These are phyloP conservation scores for Mythimna ferrago DNA, from an alignment of 2,888 invertebrate genomes.

Conservation along the genomic window DNA sequence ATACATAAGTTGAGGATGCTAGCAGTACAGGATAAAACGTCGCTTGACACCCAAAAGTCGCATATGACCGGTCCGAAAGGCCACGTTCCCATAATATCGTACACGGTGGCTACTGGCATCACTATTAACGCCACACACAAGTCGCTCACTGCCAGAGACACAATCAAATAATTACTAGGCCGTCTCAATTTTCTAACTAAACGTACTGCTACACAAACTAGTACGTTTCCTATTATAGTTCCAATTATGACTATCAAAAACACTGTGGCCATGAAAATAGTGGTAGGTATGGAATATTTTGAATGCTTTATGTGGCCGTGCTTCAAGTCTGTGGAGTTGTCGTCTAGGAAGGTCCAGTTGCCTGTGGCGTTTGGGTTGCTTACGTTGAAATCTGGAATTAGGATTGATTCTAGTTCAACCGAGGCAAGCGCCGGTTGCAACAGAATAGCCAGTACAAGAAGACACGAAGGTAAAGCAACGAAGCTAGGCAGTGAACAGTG, in stretches of 20 bases:
- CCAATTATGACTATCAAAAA: slow-evolving; percentile 94
- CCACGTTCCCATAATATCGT: slow-evolving; percentile 98
- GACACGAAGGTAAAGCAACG: slow-evolving; percentile 90
- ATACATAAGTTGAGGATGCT: slow-evolving; percentile 99
- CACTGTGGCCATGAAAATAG: slow-evolving; percentile 93
- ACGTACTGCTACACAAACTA: slow-evolving; percentile 98
- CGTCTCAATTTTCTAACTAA: slow-evolving; percentile 97
- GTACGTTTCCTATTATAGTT: slow-evolving; percentile 96
- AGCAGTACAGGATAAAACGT: slow-evolving; percentile 99
- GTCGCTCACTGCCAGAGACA: slow-evolving; percentile 98
- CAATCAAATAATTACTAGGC: slow-evolving; percentile 97
- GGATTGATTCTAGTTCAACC: slow-evolving; percentile 75
- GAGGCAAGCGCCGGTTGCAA: slow-evolving; percentile 78
- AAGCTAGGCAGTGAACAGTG: slow-evolving; percentile 89
- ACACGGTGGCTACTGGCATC: slow-evolving; percentile 99
- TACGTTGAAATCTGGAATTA: slow-evolving; percentile 74
- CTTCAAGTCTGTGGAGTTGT: slow-evolving; percentile 72
- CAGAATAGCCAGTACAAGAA: slow-evolving; percentile 86
- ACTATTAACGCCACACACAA: slow-evolving; percentile 98
- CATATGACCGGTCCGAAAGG: slow-evolving; percentile 97
- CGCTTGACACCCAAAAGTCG: slow-evolving; percentile 99
- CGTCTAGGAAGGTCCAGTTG: slow-evolving; percentile 82
- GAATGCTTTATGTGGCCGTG: slow-evolving; percentile 81
- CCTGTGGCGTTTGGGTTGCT: slow-evolving; percentile 77
- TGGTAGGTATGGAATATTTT: slow-evolving; percentile 84